Conservation (phyloP, 2,888 invertebrate genomes). For the Halocaridina rubra region DNA sequence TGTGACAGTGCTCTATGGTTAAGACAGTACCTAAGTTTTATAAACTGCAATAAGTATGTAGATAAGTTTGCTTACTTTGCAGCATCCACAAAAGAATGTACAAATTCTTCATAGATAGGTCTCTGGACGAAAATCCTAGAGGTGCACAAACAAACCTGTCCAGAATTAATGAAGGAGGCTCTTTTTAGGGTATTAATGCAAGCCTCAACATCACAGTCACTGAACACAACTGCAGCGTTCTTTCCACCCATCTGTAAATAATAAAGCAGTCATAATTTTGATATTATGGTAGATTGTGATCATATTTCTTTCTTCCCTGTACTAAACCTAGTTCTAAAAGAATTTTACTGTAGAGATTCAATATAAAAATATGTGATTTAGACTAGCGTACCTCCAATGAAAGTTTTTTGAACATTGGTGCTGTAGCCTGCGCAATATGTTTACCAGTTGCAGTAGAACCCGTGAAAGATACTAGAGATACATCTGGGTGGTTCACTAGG, state of each 20-base stretch:
- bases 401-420: slow-evolving; percentile 70
- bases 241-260: slow-evolving; percentile 72
- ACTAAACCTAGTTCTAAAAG: too few species aligned
- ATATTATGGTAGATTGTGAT: too few species aligned
- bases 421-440: slow-evolving; percentile 68
- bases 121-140: slow-evolving; percentile 72
- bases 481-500: slow-evolving; percentile 71
- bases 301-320: too few species aligned
- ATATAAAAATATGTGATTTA: not conserved
- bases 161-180: slow-evolving; percentile 72
- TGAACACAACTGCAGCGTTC: slow-evolving; percentile 72
- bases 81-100: slow-evolving; percentile 68
- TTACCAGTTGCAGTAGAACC: slow-evolving; percentile 70
- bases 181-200: slow-evolving; percentile 69
- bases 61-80: slow-evolving; percentile 67
- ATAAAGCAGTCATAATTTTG: too few species aligned
- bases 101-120: slow-evolving; percentile 69
- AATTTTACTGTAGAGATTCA: too few species aligned
- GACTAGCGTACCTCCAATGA: slow-evolving; percentile 70
- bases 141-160: slow-evolving; percentile 73
- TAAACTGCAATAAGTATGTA: too few species aligned
- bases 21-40: too few species aligned
- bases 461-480: slow-evolving; percentile 72
- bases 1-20: too few species aligned
- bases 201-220: slow-evolving; percentile 70